A percentile compares a stretch with the other conserved stretches of the same genome.
These are phyloP conservation scores for Geophilus truncorum DNA, from an alignment of 2,888 invertebrate genomes.

Conservation along the genomic window DNA sequence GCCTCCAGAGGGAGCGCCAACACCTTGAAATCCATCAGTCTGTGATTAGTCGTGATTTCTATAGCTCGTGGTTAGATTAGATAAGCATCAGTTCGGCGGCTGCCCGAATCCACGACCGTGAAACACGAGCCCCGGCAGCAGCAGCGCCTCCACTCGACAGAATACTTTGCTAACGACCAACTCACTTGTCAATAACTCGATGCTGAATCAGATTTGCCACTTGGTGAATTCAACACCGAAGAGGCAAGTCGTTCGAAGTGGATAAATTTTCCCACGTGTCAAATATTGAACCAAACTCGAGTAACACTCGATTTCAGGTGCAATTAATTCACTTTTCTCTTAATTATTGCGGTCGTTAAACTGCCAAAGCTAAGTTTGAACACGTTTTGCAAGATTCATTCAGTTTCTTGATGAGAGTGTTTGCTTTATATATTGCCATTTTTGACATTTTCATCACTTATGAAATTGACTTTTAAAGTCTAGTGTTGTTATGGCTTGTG, in stretches of 20 bases:
- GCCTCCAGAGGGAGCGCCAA: neutral
- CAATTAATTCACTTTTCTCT: too few relatives aligned
- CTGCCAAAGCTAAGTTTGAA: too few relatives aligned
- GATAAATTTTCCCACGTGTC: neutral
- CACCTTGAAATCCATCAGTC: neutral
- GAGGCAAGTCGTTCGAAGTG: neutral
- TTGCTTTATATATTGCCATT: too few relatives aligned
- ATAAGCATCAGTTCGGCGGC: neutral
- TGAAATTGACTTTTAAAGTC: too few relatives aligned
- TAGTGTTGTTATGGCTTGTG: too few relatives aligned
- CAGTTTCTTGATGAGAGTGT: too few relatives aligned
- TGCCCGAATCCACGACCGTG: neutral
- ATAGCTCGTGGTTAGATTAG: constrained; percentile 3
- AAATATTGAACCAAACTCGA: neutral
- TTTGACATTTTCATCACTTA: too few relatives aligned
- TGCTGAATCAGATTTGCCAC: constrained; percentile 23
- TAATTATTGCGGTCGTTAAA: too few relatives aligned
- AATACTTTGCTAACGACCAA: neutral
- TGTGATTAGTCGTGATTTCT: constrained; percentile 20
- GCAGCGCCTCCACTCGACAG: neutral
- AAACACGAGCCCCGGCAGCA: neutral
- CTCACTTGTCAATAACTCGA: constrained; percentile 8
- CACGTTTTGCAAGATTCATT: too few relatives aligned
- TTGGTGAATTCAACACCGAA: neutral
- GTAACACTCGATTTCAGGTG: neutral